Evolutionary conservation across 2,797 vertebrate species (phyloP).

Genomic region (Oreochromis mossambicus): DNA sequence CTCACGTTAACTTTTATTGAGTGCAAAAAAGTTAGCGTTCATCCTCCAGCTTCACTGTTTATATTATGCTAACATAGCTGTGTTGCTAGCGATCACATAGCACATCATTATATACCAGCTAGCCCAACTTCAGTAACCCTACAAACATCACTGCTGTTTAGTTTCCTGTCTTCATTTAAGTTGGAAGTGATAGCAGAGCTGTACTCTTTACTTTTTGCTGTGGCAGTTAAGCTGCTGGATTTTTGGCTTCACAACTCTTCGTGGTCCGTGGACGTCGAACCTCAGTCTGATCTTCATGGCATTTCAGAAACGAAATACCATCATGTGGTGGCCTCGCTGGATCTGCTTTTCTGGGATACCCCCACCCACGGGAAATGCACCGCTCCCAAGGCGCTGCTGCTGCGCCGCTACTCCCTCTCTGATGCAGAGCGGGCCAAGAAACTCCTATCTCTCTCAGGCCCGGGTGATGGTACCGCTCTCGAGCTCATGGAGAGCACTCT

Average conservation of each 20-base stretch:
- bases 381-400: too few species aligned
- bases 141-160: not conserved
- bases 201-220: fast-evolving
- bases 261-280: not conserved
- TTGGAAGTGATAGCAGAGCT: fast-evolving
- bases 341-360: not conserved
- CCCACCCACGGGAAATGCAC: too few species aligned
- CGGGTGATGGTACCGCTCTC: too few species aligned
- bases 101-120: fast-evolving
- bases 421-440: too few species aligned
- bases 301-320: not conserved
- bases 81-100: fast-evolving
- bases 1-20: too few species aligned
- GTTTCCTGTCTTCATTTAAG: not conserved
- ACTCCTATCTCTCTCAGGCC: too few species aligned
- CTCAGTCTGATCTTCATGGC: not conserved
- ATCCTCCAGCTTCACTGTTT: too few species aligned
- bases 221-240: not conserved
- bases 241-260: not conserved
- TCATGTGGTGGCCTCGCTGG: not conserved
- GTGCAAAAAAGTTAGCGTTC: too few species aligned
- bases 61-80: fast-evolving
- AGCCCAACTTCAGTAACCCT: not conserved
- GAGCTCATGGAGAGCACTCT: too few species aligned
- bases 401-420: too few species aligned